phyloP scores from a whole-genome alignment of 2,888 invertebrate species.

The Mythimna lalbum region DNA sequence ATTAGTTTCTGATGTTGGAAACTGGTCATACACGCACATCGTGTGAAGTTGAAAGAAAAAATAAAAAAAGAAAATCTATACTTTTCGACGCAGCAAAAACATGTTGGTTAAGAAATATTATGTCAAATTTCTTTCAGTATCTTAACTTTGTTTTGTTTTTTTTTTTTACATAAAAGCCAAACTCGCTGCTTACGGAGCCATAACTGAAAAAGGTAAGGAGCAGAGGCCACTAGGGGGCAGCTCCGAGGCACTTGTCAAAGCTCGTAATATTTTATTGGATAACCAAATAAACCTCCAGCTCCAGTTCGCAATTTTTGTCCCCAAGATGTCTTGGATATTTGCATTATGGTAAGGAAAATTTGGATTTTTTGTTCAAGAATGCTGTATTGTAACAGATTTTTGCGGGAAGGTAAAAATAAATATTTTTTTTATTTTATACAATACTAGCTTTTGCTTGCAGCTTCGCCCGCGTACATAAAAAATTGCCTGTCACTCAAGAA shows the following conservation, averaged over 20 bases:
- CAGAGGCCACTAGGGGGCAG: slow-evolving; percentile 80
- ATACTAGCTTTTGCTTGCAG: too few relatives aligned
- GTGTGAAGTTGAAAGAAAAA: too few relatives aligned
- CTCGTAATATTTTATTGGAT: slow-evolving; percentile 90
- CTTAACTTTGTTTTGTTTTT: slow-evolving; percentile 66
- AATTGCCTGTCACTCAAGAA: too few relatives aligned
- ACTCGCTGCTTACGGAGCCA: slow-evolving; percentile 77
- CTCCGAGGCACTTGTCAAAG: slow-evolving; percentile 86
- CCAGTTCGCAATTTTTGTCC: slow-evolving; percentile 79
- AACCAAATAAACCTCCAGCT: slow-evolving; percentile 86
- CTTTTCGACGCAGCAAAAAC: neutral
- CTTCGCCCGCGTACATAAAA: too few relatives aligned
- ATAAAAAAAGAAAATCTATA: too few relatives aligned
- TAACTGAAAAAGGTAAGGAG: slow-evolving; percentile 82
- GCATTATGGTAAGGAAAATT: slow-evolving; percentile 52
- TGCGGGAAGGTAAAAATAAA: neutral
- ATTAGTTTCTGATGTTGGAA: too few relatives aligned
- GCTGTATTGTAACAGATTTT: neutral
- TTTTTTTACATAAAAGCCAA: slow-evolving; percentile 66
- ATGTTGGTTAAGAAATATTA: neutral
- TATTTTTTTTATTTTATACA: too few relatives aligned
- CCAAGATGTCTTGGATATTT: slow-evolving; percentile 66
- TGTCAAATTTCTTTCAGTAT: slow-evolving; percentile 34
- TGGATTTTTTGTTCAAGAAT: slow-evolving; percentile 53
- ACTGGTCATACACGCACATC: too few relatives aligned